Conservation (phyloP, 2,797 vertebrate species). For the Sebastes hopkinsi region DNA sequence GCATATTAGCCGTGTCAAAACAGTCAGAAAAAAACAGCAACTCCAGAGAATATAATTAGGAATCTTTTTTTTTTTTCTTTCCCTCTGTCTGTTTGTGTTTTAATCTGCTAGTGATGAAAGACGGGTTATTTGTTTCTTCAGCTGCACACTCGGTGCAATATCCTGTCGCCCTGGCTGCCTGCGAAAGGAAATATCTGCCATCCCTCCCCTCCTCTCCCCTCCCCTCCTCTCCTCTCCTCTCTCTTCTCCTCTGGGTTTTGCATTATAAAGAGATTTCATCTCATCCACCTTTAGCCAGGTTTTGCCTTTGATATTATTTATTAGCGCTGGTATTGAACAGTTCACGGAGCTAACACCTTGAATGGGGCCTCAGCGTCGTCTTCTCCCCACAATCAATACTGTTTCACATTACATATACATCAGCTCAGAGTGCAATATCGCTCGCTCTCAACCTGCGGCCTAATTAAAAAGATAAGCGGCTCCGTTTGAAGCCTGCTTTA, state of each 20-base stretch:
- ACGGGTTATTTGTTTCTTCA: constrained; percentile 73
- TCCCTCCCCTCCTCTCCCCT: background rate
- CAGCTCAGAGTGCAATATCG: constrained; percentile 49
- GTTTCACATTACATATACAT: constrained; percentile 69
- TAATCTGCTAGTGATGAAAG: constrained; percentile 74
- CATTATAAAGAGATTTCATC: constrained; percentile 78
- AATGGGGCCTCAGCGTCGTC: constrained; percentile 29
- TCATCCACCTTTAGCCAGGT: constrained; percentile 70
- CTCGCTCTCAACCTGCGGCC: constrained; percentile 67
- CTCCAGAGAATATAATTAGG: constrained; percentile 69
- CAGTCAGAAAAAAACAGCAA: constrained; percentile 38
- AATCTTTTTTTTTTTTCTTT: constrained; percentile 16
- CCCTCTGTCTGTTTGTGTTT: constrained; percentile 58
- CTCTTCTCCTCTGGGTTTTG: constrained; percentile 52
- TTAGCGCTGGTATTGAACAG: constrained; percentile 62
- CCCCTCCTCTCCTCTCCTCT: too few relatives aligned
- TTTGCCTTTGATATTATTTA: constrained; percentile 79
- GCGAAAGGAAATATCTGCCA: constrained; percentile 54
- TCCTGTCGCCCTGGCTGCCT: constrained; percentile 66
- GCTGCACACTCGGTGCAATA: constrained; percentile 63
- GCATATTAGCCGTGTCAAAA: constrained; percentile 70
- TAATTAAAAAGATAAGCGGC: constrained; percentile 79
- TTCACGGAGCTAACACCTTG: constrained; percentile 48
- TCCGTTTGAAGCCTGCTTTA: constrained; percentile 65
- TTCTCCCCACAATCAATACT: constrained; percentile 59